These are phyloP conservation scores for Dreissena polymorpha DNA, from an alignment of 1,140 invertebrate species.

Conservation along the genomic window DNA sequence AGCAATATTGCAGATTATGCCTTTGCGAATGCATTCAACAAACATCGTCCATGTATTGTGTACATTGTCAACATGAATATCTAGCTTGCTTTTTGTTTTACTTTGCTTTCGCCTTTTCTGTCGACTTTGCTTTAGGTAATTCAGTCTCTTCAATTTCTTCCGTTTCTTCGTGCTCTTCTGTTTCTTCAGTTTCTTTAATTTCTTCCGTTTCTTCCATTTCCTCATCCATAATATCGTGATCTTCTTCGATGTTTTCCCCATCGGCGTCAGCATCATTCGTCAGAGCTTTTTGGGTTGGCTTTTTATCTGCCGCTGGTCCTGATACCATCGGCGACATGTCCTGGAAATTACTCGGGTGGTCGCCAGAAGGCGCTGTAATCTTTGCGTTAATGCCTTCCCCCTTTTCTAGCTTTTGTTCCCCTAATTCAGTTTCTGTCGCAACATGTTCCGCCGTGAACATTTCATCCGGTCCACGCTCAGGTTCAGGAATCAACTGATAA, in stretches of 20 bases:
- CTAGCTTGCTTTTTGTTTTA: not conserved
- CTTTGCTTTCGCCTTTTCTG: not conserved
- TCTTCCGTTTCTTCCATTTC: not conserved
- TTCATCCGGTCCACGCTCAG: not conserved
- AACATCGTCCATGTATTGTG: too few relatives aligned
- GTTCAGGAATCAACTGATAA: not conserved
- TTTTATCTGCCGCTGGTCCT: not conserved
- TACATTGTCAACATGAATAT: too few relatives aligned
- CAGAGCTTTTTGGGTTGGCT: not conserved
- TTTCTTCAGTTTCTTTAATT: constrained; percentile 10
- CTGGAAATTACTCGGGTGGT: too few relatives aligned
- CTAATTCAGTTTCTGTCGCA: not conserved
- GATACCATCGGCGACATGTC: too few relatives aligned
- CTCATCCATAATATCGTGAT: not conserved
- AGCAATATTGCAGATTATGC: too few relatives aligned
- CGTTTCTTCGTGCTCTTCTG: not conserved
- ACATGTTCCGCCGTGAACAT: not conserved
- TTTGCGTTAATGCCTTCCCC: not conserved
- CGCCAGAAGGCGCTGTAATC: too few relatives aligned
- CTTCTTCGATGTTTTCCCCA: not conserved
- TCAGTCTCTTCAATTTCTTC: not conserved
- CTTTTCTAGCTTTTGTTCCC: not conserved
- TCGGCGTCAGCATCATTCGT: not conserved
- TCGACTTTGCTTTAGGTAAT: not conserved
- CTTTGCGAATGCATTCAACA: too few relatives aligned